A percentile compares a stretch with the other conserved stretches of the same genome.
Evolutionary conservation across 2,797 vertebrate species (phyloP).

Genomic region (Zalophus californianus): DNA sequence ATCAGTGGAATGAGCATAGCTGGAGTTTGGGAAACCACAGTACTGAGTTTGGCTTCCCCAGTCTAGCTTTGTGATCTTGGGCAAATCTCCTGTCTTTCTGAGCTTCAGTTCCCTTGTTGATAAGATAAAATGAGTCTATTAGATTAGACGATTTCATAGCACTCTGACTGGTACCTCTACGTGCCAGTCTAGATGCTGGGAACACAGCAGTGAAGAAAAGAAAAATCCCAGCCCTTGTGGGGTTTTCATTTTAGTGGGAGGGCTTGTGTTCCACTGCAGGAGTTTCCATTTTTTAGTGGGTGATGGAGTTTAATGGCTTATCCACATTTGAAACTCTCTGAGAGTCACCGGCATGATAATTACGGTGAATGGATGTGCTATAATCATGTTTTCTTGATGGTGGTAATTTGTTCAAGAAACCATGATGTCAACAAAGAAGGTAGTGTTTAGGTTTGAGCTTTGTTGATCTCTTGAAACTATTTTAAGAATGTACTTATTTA

Average conservation of each 20-base stretch:
- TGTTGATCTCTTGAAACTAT: slow-evolving; percentile 41
- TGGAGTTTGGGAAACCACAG: slow-evolving; percentile 5
- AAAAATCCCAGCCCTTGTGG: background rate
- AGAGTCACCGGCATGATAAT: background rate
- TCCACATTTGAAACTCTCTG: background rate
- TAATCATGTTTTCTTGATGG: slow-evolving; percentile 63
- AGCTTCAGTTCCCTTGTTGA: slow-evolving; percentile 12
- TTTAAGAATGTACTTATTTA: slow-evolving; percentile 60
- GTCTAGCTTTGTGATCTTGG: slow-evolving; percentile 34
- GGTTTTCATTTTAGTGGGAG: background rate
- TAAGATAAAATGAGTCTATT: slow-evolving; percentile 28
- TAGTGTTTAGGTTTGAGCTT: slow-evolving; percentile 49
- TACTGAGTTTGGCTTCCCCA: slow-evolving; percentile 6
- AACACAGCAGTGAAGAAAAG: background rate
- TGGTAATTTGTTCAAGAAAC: slow-evolving; percentile 71
- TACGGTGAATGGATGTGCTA: slow-evolving; percentile 32
- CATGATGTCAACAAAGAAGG: slow-evolving; percentile 59
- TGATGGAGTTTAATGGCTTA: slow-evolving; percentile 11
- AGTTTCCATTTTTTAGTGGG: slow-evolving; percentile 18
- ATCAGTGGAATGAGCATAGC: background rate
- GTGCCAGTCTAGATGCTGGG: background rate
- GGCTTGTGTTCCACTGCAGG: background rate
- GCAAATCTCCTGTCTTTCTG: background rate
- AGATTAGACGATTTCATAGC: background rate
- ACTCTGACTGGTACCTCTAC: background rate